These are phyloP conservation scores for Lepus europaeus DNA, from an alignment of 2,113 vertebrate species.

Conservation along the genomic window DNA sequence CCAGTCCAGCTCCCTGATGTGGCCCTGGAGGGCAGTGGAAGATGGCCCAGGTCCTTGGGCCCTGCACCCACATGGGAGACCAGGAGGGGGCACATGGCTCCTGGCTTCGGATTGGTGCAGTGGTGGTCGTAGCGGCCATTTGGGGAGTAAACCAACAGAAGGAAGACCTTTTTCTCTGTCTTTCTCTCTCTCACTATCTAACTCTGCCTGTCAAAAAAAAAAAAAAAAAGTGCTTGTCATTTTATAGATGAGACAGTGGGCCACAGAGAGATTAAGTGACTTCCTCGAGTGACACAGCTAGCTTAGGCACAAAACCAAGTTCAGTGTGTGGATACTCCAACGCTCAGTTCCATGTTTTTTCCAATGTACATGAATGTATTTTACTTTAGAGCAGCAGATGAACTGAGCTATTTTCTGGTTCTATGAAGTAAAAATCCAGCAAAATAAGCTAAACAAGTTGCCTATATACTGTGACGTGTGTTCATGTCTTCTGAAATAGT, in stretches of 20 bases:
- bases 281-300: background rate
- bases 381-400: background rate
- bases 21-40: too few species aligned
- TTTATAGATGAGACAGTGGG: constrained; percentile 3
- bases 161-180: too few species aligned
- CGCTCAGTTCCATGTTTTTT: background rate
- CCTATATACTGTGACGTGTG: background rate
- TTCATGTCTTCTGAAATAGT: background rate
- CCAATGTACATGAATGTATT: background rate
- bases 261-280: background rate
- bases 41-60: too few species aligned
- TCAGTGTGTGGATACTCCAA: background rate
- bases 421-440: background rate
- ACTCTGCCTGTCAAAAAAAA: too few species aligned
- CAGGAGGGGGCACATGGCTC: too few species aligned
- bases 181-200: too few species aligned
- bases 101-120: too few species aligned
- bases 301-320: background rate
- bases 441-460: background rate
- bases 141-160: too few species aligned
- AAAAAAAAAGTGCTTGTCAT: too few species aligned
- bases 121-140: too few species aligned
- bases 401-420: constrained; percentile 1
- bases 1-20: too few species aligned
- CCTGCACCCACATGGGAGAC: too few species aligned